A percentile compares a stretch with the other conserved stretches of the same genome.
These are phyloP conservation scores for Cecropterus lyciades DNA, from an alignment of 1,140 invertebrate genomes.

Conservation along the genomic window DNA sequence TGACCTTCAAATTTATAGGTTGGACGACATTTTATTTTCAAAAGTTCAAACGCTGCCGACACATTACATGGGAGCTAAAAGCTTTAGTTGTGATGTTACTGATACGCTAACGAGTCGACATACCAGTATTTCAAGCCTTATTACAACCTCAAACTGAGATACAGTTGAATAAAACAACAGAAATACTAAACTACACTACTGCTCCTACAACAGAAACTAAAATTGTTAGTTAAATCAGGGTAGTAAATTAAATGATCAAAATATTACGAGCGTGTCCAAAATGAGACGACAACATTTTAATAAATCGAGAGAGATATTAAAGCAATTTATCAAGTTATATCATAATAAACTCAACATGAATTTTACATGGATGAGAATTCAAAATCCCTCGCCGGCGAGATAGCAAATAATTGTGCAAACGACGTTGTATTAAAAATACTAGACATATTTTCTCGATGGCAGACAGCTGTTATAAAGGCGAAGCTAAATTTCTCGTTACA, in stretches of 20 bases:
- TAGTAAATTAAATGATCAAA: too few species aligned
- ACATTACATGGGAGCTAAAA: background rate
- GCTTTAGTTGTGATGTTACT: too few species aligned
- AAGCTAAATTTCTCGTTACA: constrained; percentile 31
- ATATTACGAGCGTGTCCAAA: too few species aligned
- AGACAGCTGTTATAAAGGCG: constrained; percentile 32
- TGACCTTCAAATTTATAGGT: constrained; percentile 42
- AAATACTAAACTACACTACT: too few species aligned
- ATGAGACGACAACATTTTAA: background rate
- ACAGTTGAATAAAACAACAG: too few species aligned
- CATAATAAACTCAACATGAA: constrained; percentile 33
- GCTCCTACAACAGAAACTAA: too few species aligned
- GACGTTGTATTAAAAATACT: constrained; percentile 36
- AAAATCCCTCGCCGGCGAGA: constrained; percentile 29
- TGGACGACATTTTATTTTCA: constrained; percentile 42
- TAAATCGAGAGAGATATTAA: constrained; percentile 14
- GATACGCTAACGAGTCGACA: too few species aligned
- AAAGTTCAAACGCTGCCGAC: constrained; percentile 40
- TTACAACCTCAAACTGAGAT: too few species aligned
- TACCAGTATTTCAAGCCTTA: too few species aligned
- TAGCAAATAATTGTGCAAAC: constrained; percentile 36
- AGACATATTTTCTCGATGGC: constrained; percentile 30
- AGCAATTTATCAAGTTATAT: constrained; percentile 28
- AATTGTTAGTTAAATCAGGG: too few species aligned
- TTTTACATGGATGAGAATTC: constrained; percentile 35